Evolutionary conservation across 1,140 invertebrate species (phyloP).

Genomic region (Diabrotica undecimpunctata): DNA sequence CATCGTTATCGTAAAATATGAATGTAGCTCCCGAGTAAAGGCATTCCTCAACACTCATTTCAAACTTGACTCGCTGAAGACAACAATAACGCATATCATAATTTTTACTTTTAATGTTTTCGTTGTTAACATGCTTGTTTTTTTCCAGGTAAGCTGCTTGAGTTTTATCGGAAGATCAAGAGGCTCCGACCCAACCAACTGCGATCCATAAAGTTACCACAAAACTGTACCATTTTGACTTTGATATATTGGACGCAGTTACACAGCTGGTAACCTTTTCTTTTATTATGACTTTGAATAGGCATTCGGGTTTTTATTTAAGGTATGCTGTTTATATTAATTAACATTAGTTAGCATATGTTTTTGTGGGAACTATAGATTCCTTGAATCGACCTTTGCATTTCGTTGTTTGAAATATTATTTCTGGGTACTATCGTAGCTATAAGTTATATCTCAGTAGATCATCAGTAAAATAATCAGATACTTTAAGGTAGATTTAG

Average conservation of each 20-base stretch:
- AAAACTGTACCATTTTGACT: slow-evolving; percentile 16
- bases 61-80: too few species aligned
- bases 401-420: too few species aligned
- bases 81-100: not conserved
- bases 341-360: slow-evolving; percentile 10
- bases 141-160: slow-evolving; percentile 31
- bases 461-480: too few species aligned
- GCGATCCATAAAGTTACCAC: slow-evolving; percentile 18
- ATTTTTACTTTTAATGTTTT: slow-evolving; percentile 21
- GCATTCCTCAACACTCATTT: too few species aligned
- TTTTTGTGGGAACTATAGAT: not conserved
- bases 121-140: slow-evolving; percentile 34
- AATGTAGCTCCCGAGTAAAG: too few species aligned
- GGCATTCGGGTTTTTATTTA: slow-evolving; percentile 4
- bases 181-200: slow-evolving; percentile 10
- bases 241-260: slow-evolving; percentile 16
- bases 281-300: slow-evolving; percentile 10
- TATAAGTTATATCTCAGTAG: too few species aligned
- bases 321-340: not conserved
- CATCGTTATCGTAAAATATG: too few species aligned
- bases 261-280: slow-evolving; percentile 8
- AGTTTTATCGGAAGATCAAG: slow-evolving; percentile 28
- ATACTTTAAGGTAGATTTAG: too few species aligned
- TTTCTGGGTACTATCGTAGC: too few species aligned
- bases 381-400: not conserved